Evolutionary conservation across 2,888 invertebrate genomes (phyloP), one percentile per base, ranked within the genome.

Genomic region (Calameuta pallipes): DNA sequence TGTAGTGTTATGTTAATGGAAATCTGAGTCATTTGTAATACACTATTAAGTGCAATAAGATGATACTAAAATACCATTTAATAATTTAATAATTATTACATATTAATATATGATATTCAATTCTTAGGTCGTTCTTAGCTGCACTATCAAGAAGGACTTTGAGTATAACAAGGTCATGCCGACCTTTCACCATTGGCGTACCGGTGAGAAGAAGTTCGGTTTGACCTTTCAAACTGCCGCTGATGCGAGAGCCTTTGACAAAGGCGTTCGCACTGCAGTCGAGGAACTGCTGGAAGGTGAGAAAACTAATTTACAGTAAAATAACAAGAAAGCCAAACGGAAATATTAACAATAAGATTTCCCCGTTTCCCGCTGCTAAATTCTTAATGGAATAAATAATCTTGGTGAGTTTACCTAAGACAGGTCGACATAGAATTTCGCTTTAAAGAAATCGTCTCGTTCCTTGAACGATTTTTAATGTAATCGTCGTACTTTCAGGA

Each of bases 111-210:
- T 68, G 71, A 73, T 15, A 35, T 79, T 80, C 76, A 76, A 75
- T 74, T 89, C 90, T 6, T 92, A 98, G 98, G 96, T 97, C 90
- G 97, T 98, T 85, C 94, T 98, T 85, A 97, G 97, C 92, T 98
- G 98, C 94, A 96, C 96, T 76, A 97, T 98, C 91, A 98, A 98
- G 92, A 97, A 97, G 92, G 98, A 98, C 92, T 97, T 98, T 92
- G 97, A 97, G 92, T 98, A 98, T 94, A 97, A 97, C 93, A 98
- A 97, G 94, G 98, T 98, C 88, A 98, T 98, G 97, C 98, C 99
- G 56, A 98, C 98, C 74, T 99, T 99, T 94, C 98, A 98, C 93
- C 98, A 98, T 92, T 99, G 98, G 98, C 96, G 96, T 90, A 98
- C 98, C 33, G 98, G 97, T 79, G 97, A 98, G 92, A 97, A 97